Percentiles rank a stretch among this genome's conserved stretches.
Conservation (phyloP, 1,140 invertebrate species). For the Pinna nobilis region DNA sequence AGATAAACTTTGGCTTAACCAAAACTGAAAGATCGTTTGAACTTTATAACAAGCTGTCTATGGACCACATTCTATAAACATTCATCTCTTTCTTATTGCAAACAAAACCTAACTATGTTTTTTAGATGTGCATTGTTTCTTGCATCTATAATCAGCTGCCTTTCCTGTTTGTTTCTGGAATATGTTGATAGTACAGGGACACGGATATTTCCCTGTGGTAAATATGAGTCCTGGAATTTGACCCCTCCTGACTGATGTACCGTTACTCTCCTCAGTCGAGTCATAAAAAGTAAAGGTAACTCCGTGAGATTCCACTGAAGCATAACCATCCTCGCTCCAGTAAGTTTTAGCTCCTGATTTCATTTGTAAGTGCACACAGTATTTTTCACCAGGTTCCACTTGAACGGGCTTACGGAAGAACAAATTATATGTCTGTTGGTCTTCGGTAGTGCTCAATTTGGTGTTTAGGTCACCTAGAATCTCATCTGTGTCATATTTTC, state of each 20-base stretch:
- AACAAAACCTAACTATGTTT: no score
- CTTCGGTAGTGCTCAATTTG: slow-evolving; percentile 7
- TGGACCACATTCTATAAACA: no score
- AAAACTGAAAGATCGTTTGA: no score
- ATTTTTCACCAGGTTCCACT: neutral
- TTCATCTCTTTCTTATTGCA: no score
- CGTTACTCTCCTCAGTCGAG: neutral
- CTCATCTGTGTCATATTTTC: slow-evolving; percentile 11
- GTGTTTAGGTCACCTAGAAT: slow-evolving; percentile 6
- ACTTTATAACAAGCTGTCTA: no score
- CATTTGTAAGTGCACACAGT: slow-evolving; percentile 22
- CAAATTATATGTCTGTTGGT: neutral
- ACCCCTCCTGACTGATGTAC: neutral
- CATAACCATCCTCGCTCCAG: slow-evolving; percentile 8
- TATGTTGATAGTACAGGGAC: no score
- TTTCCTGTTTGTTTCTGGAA: neutral
- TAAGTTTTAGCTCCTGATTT: slow-evolving; percentile 13
- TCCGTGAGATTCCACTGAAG: slow-evolving; percentile 1
- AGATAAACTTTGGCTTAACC: no score
- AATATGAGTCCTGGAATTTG: slow-evolving; percentile 18
- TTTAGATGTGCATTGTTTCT: no score
- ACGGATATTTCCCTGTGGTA: no score
- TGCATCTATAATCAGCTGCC: no score
- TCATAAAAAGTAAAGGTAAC: slow-evolving; percentile 10
- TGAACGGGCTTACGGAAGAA: slow-evolving; percentile 9